A percentile compares a stretch with the other conserved stretches of the same genome.
phyloP scores from a whole-genome alignment of 2,113 vertebrate species.

The Phaethon lepturus region DNA sequence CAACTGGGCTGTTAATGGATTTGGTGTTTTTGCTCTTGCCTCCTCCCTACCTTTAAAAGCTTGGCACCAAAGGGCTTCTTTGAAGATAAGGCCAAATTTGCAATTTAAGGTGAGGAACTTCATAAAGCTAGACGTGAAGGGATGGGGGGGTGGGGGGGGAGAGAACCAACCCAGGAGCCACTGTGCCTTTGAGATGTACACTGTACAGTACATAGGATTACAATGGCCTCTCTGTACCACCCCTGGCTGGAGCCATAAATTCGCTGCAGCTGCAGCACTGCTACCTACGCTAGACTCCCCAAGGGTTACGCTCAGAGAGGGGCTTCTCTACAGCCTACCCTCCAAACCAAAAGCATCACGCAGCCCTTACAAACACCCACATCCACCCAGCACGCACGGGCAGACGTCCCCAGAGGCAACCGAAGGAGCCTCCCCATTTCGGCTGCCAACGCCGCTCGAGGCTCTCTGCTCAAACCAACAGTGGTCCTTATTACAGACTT shows the following conservation, averaged over 20 bases:
- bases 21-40: conserved; percentile 59
- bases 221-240: conserved; percentile 63
- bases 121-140: conserved; percentile 80
- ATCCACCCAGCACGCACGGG: neutral
- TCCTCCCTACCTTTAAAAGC: conserved; percentile 69
- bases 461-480: neutral
- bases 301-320: neutral
- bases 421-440: neutral
- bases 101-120: conserved; percentile 71
- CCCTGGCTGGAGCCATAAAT: conserved; percentile 56
- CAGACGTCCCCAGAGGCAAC: fast-evolving
- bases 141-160: neutral
- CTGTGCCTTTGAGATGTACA: conserved; percentile 66
- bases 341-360: neutral
- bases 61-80: conserved; percentile 73
- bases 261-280: conserved; percentile 3
- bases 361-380: neutral
- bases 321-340: neutral
- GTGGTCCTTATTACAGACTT: neutral
- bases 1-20: conserved; percentile 64
- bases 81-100: conserved; percentile 79
- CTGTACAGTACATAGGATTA: conserved; percentile 34
- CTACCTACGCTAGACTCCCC: neutral
- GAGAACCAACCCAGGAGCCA: conserved; percentile 19
- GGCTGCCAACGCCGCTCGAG: neutral